These are phyloP conservation scores for Entomobrya proxima DNA, from an alignment of 2,888 invertebrate species.

Conservation along the genomic window DNA sequence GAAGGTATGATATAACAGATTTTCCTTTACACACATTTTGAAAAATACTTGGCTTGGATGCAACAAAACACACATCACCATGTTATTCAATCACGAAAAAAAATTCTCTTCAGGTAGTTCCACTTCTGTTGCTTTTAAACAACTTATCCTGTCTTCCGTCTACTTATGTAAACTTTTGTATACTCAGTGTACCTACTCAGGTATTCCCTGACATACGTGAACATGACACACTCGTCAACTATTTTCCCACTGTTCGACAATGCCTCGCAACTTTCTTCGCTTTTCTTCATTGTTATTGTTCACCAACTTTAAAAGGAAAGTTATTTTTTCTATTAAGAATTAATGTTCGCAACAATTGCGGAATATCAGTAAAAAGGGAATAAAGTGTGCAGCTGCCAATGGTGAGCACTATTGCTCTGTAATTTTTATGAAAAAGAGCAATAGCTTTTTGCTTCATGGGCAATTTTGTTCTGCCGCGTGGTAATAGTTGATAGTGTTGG, in stretches of 20 bases:
- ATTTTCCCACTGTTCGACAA: neutral
- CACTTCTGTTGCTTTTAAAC: neutral
- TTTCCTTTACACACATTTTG: neutral
- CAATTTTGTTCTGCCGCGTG: neutral
- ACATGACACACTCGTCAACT: neutral
- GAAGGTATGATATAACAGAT: neutral
- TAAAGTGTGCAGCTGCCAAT: neutral
- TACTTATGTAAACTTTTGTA: neutral
- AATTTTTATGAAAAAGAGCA: conserved; percentile 26
- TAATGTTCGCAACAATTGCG: neutral
- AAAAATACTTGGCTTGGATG: neutral
- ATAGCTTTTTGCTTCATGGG: conserved; percentile 23
- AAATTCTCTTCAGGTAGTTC: neutral
- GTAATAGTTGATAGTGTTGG: neutral
- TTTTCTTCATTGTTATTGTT: conserved; percentile 36
- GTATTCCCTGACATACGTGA: neutral
- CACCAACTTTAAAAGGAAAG: conserved; percentile 43
- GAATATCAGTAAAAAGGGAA: neutral
- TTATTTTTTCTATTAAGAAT: neutral
- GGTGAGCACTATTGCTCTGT: conserved; percentile 27
- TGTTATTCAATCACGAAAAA: neutral
- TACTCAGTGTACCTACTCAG: no score
- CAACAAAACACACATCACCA: neutral
- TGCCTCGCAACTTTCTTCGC: neutral
- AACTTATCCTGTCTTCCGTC: neutral